Percentiles rank a stretch among this genome's conserved stretches.
Evolutionary conservation across 92 coral and sea anemone species (phyloP).

Genomic region (Heteractis magnifica): DNA sequence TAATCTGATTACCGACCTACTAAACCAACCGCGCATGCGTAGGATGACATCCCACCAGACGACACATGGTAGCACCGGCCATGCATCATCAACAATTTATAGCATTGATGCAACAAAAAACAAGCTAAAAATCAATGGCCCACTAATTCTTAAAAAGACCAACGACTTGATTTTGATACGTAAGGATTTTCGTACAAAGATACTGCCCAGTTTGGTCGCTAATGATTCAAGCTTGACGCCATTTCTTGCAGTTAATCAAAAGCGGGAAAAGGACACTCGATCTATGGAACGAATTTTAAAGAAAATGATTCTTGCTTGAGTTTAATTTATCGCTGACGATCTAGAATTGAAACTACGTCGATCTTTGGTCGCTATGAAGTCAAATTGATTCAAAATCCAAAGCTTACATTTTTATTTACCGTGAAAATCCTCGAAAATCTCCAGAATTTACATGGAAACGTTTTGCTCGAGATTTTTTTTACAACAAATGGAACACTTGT

Average conservation of each 20-base stretch:
- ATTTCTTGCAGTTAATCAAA: not conserved
- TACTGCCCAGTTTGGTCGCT: not conserved
- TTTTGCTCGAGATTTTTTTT: not conserved
- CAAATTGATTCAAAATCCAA: not conserved
- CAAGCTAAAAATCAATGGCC: not conserved
- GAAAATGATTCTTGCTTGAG: not conserved
- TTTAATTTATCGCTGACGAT: not conserved
- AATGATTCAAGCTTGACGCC: not conserved
- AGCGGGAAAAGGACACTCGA: not conserved
- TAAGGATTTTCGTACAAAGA: not conserved
- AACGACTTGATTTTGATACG: not conserved
- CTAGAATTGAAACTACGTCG: not conserved
- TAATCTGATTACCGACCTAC: not conserved
- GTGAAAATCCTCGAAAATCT: not conserved
- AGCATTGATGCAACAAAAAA: conserved; percentile 16
- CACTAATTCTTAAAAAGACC: not conserved
- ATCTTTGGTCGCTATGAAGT: not conserved
- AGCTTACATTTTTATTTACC: not conserved
- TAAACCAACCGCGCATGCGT: not conserved
- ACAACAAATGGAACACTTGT: not conserved
- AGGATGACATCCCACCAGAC: conserved; percentile 14
- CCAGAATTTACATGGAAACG: not conserved
- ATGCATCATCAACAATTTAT: conserved; percentile 43
- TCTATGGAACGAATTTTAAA: not conserved
- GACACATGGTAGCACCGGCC: conserved; percentile 11